phyloP scores from a whole-genome alignment of 2,113 vertebrate genomes.

The Lamprologus callipterus region DNA sequence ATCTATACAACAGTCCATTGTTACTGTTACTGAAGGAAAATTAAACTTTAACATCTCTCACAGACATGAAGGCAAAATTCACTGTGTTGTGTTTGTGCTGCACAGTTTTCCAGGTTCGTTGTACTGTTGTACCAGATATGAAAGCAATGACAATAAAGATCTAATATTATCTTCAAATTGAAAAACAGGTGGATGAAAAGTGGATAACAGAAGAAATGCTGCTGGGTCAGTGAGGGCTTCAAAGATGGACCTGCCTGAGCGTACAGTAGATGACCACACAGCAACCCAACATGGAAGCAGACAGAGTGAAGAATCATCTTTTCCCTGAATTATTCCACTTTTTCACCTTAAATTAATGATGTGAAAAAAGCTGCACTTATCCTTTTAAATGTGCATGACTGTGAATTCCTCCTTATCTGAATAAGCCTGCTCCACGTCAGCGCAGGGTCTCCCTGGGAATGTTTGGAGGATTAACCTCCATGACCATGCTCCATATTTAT shows the following conservation, averaged over 20 bases:
- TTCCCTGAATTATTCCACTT: not conserved
- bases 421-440: not conserved
- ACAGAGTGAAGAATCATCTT: not conserved
- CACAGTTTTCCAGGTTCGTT: not conserved
- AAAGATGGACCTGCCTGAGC: not conserved
- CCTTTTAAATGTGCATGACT: not conserved
- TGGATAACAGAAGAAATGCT: not conserved
- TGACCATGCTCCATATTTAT: not conserved
- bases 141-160: not conserved
- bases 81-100: not conserved
- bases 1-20: not conserved
- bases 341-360: not conserved
- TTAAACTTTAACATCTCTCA: not conserved
- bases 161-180: not conserved
- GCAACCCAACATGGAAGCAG: not conserved
- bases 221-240: not conserved
- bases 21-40: not conserved
- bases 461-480: not conserved
- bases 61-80: not conserved
- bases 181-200: not conserved
- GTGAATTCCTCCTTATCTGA: not conserved
- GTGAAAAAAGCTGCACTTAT: not conserved
- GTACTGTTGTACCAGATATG: not conserved
- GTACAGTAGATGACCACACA: not conserved
- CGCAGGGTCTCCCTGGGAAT: not conserved